phyloP scores from a whole-genome alignment of 2,797 vertebrate genomes.

The Lycodopsis pacificus region DNA sequence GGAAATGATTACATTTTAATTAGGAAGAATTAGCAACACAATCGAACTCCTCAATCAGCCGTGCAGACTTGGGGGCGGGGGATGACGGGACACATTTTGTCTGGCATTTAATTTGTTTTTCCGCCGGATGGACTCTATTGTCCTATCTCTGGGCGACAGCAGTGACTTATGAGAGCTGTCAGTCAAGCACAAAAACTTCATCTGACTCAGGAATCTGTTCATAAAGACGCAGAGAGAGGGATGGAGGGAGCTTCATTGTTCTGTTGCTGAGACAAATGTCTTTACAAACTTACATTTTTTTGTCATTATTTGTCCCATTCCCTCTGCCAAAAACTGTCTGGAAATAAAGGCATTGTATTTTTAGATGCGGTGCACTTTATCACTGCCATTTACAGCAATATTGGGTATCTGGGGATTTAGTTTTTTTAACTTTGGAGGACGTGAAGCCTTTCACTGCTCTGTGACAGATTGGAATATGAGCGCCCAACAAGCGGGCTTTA shows the following conservation, averaged over 20 bases:
- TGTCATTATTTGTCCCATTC: slow-evolving; percentile 41
- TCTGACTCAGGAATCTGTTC: slow-evolving; percentile 52
- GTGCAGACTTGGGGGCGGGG: slow-evolving; percentile 17
- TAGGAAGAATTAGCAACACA: slow-evolving; percentile 46
- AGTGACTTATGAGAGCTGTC: slow-evolving; percentile 73
- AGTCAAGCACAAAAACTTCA: slow-evolving; percentile 63
- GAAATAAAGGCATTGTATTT: slow-evolving; percentile 38
- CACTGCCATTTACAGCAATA: background rate
- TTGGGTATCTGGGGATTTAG: slow-evolving; percentile 13
- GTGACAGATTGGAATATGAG: slow-evolving; percentile 13
- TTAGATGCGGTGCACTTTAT: slow-evolving; percentile 18
- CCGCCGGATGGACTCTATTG: slow-evolving; percentile 43
- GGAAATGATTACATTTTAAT: slow-evolving; percentile 62
- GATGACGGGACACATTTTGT: slow-evolving; percentile 53
- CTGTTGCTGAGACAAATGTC: slow-evolving; percentile 49
- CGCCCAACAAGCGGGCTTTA: background rate
- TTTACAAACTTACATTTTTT: slow-evolving; percentile 37
- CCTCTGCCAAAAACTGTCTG: slow-evolving; percentile 28
- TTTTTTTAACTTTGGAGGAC: background rate
- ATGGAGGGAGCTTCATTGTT: slow-evolving; percentile 51
- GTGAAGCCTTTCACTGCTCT: background rate
- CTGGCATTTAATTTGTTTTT: slow-evolving; percentile 48
- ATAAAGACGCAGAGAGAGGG: slow-evolving; percentile 26
- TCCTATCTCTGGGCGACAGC: slow-evolving; percentile 62
- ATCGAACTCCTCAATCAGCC: slow-evolving; percentile 43